Evolutionary conservation across 2,888 invertebrate genomes (phyloP).

Genomic region (Cyclophora punctaria): DNA sequence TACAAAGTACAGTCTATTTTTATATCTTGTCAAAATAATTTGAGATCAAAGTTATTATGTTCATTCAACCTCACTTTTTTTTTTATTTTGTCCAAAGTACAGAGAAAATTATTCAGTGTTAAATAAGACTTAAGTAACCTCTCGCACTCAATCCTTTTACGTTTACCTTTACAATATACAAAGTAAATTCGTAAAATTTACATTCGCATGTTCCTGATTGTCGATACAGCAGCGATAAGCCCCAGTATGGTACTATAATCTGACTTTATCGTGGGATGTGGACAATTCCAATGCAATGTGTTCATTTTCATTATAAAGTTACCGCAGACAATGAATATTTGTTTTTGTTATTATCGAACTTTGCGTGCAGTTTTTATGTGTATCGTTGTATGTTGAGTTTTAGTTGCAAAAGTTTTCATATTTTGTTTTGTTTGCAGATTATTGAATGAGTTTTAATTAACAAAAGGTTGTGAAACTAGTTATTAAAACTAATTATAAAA

Average conservation of each 20-base stretch:
- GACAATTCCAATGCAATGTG: conserved; percentile 18
- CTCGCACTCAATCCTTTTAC: conserved; percentile 9
- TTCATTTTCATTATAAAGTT: conserved; percentile 19
- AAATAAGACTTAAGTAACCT: too few relatives aligned
- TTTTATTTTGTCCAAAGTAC: too few relatives aligned
- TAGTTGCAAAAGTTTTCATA: background rate
- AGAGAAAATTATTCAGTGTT: too few relatives aligned
- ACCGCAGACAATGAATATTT: conserved; percentile 8
- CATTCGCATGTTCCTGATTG: conserved; percentile 29
- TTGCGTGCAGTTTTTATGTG: background rate
- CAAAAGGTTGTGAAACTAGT: too few relatives aligned
- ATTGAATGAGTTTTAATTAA: too few relatives aligned
- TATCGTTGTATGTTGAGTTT: background rate
- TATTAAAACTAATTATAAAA: too few relatives aligned
- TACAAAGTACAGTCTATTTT: too few relatives aligned
- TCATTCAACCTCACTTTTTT: too few relatives aligned
- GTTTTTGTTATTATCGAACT: conserved; percentile 12
- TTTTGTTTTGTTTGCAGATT: too few relatives aligned
- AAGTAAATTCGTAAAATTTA: conserved; percentile 13
- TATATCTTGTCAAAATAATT: too few relatives aligned
- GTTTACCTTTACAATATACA: background rate
- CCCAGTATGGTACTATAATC: conserved; percentile 31
- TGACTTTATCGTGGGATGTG: conserved; percentile 40
- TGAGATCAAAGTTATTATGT: too few relatives aligned
- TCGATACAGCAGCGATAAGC: conserved; percentile 42